phyloP scores from a whole-genome alignment of 2,797 vertebrate species.

The Acrocephalus scirpaceus region DNA sequence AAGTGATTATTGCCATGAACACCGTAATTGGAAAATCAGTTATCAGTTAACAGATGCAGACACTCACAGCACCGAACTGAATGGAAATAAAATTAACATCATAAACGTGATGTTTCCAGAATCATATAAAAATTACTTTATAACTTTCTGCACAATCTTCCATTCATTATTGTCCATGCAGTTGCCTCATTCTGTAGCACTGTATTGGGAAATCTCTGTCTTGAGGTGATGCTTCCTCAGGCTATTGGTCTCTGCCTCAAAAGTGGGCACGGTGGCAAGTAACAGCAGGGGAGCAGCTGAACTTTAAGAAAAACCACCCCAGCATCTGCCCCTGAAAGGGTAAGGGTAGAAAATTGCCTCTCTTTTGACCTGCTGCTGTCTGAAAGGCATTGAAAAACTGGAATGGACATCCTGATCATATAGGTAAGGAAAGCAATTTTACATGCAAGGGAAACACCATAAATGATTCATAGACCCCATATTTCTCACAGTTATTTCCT shows the following conservation, averaged over 20 bases:
- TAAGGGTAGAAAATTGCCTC: not conserved
- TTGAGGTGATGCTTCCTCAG: not conserved
- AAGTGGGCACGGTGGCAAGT: not conserved
- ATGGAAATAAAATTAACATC: conserved; percentile 27
- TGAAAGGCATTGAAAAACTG: conserved; percentile 44
- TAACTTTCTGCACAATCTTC: conserved; percentile 2
- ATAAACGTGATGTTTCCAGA: conserved; percentile 13
- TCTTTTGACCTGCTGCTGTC: conserved; percentile 15
- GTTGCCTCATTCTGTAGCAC: not conserved
- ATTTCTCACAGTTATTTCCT: conserved; percentile 72
- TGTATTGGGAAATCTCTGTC: not conserved
- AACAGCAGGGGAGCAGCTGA: not conserved
- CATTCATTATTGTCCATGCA: conserved; percentile 16
- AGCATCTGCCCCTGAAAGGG: not conserved
- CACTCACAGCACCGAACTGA: not conserved
- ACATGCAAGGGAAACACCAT: conserved; percentile 53
- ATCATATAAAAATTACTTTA: conserved; percentile 37
- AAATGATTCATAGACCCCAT: conserved; percentile 56
- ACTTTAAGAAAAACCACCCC: not conserved
- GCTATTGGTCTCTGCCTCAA: not conserved
- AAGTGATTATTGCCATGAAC: not conserved
- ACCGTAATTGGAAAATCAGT: not conserved
- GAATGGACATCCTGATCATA: conserved; percentile 50
- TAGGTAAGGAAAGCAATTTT: conserved; percentile 59
- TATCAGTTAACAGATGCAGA: not conserved